Base-by-base conservation (phyloP, 30 jellyfish, hydroid and myxozoan genomes). In the Hydractinia symbiolongicarpus region DNA sequence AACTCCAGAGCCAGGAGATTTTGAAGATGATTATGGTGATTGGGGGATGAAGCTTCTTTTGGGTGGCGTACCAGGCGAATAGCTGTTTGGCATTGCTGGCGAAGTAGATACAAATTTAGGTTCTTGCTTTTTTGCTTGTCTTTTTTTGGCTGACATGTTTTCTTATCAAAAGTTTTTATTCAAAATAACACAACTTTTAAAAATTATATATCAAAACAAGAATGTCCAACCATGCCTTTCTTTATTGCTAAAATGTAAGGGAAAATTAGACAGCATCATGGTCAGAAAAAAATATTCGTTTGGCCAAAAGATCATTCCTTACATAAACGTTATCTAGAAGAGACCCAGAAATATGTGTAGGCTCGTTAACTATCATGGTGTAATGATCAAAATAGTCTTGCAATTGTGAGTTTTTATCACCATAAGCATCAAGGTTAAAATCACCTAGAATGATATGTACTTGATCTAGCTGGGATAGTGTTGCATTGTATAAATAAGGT, bases 1-100 rank as follows among this genome's bases (percentile, higher is more conserved):
- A n/a, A n/a, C 74, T 51, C 74, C 74, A 64, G 74, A 64, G 19
- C 52, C 19, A 6, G 74, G 74, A 64, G 74, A 64, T 51, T 6
- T 64, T n/a, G 74, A 6, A 64, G 74, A 64, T n/a, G 74, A 64
- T 64, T 44, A 1, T 64, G 52, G 52, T 6, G 74, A 51, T 7
- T 44, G 40, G 19, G 74, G 74, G 52, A 64, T 64, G 40, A 64
- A 64, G 44, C 44, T 30, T 7, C 74, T 44, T 64, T 64, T 64
- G 4, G 74, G 6, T 64, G 74, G 74, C 4, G 74, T 13, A 44
- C 52, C 69, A 64, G 52, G 52, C 4, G 40, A 44, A 64, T 1
- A 64, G 40, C 74, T 51, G 40, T 64, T 51, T 6, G 74, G 40
- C 40, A n/a, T 64, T 64, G 19, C 40, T 64, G 74, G 19, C 4